These are phyloP conservation scores for Bimastos eiseni DNA, from an alignment of 2,888 invertebrate genomes.

Conservation along the genomic window DNA sequence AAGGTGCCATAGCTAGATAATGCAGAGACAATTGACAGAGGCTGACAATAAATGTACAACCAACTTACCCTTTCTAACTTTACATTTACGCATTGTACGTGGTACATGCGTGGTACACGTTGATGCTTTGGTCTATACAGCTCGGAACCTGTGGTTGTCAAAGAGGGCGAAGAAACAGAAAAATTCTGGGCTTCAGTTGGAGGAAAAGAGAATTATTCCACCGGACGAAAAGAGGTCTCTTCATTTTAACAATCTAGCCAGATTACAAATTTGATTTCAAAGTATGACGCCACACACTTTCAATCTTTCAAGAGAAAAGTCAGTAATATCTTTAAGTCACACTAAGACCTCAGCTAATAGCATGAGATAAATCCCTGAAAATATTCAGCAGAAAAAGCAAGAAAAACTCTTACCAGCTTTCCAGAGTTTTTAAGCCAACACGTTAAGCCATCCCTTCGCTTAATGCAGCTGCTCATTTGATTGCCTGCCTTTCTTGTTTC, in stretches of 20 bases:
- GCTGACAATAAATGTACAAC: too few relatives aligned
- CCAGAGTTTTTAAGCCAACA: too few relatives aligned
- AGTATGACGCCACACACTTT: not conserved
- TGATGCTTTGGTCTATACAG: not conserved
- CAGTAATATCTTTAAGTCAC: too few relatives aligned
- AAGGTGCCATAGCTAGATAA: too few relatives aligned
- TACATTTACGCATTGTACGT: not conserved
- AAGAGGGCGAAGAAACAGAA: conserved; percentile 73
- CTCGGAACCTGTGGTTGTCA: conserved; percentile 44
- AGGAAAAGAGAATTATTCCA: conserved; percentile 69
- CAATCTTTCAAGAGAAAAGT: not conserved
- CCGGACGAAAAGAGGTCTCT: conserved; percentile 45
- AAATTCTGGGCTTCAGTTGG: conserved; percentile 81
- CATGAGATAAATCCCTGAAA: too few relatives aligned
- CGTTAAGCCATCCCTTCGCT: too few relatives aligned
- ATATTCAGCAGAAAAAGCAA: too few relatives aligned
- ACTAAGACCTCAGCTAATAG: too few relatives aligned
- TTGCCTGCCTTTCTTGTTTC: too few relatives aligned
- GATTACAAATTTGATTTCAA: not conserved
- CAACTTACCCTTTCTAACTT: not conserved
- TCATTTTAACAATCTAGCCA: not conserved
- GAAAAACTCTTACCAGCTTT: too few relatives aligned
- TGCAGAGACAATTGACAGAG: too few relatives aligned
- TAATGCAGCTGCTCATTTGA: too few relatives aligned
- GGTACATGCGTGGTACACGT: not conserved